Evolutionary conservation across 1,140 invertebrate genomes (phyloP).

Genomic region (Schlechtendalia chinensis): DNA sequence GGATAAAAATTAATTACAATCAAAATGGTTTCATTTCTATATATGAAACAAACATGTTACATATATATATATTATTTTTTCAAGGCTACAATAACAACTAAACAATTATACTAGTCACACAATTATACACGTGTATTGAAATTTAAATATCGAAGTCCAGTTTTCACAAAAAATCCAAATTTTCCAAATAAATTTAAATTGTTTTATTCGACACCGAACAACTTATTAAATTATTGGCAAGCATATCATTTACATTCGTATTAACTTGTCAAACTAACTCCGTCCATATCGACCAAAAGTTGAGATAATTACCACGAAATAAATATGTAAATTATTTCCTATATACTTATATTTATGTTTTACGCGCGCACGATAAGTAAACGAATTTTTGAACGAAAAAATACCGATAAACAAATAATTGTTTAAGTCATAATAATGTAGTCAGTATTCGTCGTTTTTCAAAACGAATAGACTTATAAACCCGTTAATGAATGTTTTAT

Average conservation of each 20-base stretch:
- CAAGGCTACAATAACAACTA: too few species aligned
- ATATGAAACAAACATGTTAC: neutral
- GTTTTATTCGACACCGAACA: neutral
- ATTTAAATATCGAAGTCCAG: neutral
- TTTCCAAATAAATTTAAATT: too few species aligned
- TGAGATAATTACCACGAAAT: neutral
- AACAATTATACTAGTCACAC: too few species aligned
- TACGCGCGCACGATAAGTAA: neutral
- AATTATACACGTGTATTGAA: neutral
- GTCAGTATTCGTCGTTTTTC: slow-evolving; percentile 8
- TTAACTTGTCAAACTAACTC: slow-evolving; percentile 14
- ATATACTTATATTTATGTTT: neutral
- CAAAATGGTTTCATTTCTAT: neutral
- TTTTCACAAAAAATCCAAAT: neutral
- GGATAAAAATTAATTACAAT: neutral
- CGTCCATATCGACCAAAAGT: neutral
- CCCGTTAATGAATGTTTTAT: slow-evolving; percentile 49
- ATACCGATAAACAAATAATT: neutral
- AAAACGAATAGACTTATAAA: slow-evolving; percentile 39
- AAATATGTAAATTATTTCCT: neutral
- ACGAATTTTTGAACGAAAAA: neutral
- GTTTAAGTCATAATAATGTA: neutral
- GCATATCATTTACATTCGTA: neutral
- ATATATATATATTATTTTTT: neutral
- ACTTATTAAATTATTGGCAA: neutral